A percentile compares a stretch with the other conserved stretches of the same genome.
Conservation (phyloP, 2,113 vertebrate genomes). For the Thunnus thynnus region DNA sequence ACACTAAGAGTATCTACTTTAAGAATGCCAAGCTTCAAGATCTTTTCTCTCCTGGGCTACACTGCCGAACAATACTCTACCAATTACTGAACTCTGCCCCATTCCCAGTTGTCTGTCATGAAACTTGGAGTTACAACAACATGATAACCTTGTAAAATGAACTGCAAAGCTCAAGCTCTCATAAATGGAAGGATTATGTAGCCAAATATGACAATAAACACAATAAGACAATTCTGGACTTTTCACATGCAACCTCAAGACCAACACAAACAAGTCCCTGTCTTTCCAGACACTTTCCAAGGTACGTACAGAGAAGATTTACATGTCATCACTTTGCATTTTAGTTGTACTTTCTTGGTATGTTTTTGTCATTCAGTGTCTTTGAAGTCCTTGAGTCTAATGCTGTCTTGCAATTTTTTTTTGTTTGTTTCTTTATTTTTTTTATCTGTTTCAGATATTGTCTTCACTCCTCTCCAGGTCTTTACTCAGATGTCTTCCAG, state of each 20-base stretch:
- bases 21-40: slow-evolving; percentile 70
- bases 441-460: slow-evolving; percentile 42
- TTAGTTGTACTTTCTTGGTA: not conserved
- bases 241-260: slow-evolving; percentile 38
- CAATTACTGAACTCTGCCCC: slow-evolving; percentile 3
- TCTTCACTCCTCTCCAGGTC: slow-evolving; percentile 25
- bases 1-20: slow-evolving; percentile 42
- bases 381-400: too few relatives aligned
- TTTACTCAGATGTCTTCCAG: slow-evolving; percentile 62
- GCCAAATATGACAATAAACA: slow-evolving; percentile 13
- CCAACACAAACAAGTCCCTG: slow-evolving; percentile 43
- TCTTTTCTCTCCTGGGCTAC: slow-evolving; percentile 56
- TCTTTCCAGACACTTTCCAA: slow-evolving; percentile 31
- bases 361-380: not conserved
- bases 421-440: not conserved
- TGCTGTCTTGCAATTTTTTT: not conserved
- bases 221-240: slow-evolving; percentile 33
- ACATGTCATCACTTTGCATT: not conserved
- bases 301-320: slow-evolving; percentile 13
- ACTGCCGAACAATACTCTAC: slow-evolving; percentile 42
- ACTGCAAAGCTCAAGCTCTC: slow-evolving; percentile 2
- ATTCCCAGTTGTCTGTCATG: slow-evolving; percentile 2
- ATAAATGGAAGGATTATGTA: not conserved
- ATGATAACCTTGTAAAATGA: slow-evolving; percentile 5
- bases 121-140: slow-evolving; percentile 34